Conservation (phyloP, 2,113 vertebrate genomes). For the Gambusia holbrooki region DNA sequence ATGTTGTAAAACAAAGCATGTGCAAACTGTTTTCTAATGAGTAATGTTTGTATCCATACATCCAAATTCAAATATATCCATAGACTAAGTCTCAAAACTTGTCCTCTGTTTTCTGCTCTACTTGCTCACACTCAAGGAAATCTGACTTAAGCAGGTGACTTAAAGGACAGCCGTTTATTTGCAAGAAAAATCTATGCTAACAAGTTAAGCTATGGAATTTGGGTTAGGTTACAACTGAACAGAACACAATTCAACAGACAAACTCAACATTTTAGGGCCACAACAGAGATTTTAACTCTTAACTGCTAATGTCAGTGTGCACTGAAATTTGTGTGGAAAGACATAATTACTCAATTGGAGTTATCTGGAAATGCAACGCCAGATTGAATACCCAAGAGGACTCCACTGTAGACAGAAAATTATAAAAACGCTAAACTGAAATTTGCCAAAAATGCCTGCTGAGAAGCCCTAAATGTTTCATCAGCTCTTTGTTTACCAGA, state of each 20-base stretch:
- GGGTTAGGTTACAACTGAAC: background rate
- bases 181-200: constrained; percentile 31
- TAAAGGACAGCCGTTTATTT: constrained; percentile 39
- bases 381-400: background rate
- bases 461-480: background rate
- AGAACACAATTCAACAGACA: background rate
- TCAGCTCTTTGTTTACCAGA: background rate
- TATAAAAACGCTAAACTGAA: too few species aligned
- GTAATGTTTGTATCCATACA: constrained; percentile 34
- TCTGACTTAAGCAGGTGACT: constrained; percentile 21
- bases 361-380: background rate
- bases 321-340: background rate
- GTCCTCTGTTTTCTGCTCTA: constrained; percentile 33
- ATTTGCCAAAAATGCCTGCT: background rate
- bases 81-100: constrained; percentile 48
- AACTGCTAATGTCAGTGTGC: background rate
- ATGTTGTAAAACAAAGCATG: constrained; percentile 18
- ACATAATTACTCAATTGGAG: background rate
- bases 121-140: constrained; percentile 11
- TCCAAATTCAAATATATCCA: constrained; percentile 37
- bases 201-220: constrained; percentile 44
- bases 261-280: background rate
- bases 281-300: background rate
- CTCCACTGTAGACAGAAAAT: too few species aligned
- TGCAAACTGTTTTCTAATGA: constrained; percentile 23